Base-by-base conservation (phyloP, 2,113 vertebrate species). In the Chaetodon trifascialis region DNA sequence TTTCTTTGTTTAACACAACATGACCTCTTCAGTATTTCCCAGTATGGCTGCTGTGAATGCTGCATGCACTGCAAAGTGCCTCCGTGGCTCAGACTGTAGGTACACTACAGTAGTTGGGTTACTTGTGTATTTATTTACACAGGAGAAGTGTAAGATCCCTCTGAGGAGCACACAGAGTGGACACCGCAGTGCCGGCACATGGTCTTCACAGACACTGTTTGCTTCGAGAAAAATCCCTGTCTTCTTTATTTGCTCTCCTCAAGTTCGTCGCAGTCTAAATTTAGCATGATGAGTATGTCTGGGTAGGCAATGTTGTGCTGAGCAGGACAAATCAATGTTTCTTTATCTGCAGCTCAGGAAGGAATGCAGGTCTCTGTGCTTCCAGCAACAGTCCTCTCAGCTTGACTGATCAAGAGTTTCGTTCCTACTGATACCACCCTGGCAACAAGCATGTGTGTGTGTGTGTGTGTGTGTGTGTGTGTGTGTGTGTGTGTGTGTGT, bases 321-420 rank as follows among this genome's bases (percentile, higher is more conserved):
- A 92, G 80, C 42, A 30, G 72, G 65, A 67, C 40, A 88, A 87
- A 93, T 95, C 85, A 40, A 93, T 94, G 82, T 74, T 84, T 87
- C 80, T 82, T 86, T 83, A 87, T 89, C 86, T 88, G 79, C 89
- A 85, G 92, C 91, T 90, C 84, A 77, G 84, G 60, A 78, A 77
- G 72, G 94, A 90, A 73, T 80, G 80, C 83, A 72, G 70, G 36
- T 46, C 46, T 84, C 83, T 89, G 86, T 83, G 59, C 75, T 69
- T 77, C 73, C 71, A 79, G 71, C 84, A 86, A 87, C 79, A 64
- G 66, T 52, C 60, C 51, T 44, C 76, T 91, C 83, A 68, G 46
- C 62, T 46, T 73, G 66, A 89, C 76, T 84, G 81, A 93, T 91
- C 81, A 63, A 76, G 58, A 54, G 25, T 68, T 82, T 73, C 25